These are phyloP conservation scores for Brachypterus glaber DNA, from an alignment of 2,888 invertebrate genomes.

Conservation along the genomic window DNA sequence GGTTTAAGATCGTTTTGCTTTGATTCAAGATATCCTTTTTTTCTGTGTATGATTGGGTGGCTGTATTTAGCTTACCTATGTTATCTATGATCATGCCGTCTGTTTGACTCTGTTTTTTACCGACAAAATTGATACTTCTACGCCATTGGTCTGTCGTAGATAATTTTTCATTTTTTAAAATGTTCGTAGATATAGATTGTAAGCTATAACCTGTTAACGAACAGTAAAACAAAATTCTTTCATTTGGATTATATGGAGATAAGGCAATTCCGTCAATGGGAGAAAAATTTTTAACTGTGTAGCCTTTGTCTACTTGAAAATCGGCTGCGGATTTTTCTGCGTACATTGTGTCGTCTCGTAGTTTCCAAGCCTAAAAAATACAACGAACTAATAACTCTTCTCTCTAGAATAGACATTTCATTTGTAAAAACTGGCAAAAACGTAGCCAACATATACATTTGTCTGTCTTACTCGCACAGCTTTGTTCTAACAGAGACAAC, in stretches of 20 bases:
- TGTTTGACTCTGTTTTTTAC: slow-evolving; percentile 54
- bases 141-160: slow-evolving; percentile 28
- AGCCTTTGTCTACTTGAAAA: slow-evolving; percentile 48
- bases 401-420: too few relatives aligned
- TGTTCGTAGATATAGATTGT: slow-evolving; percentile 52
- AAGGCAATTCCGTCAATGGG: slow-evolving; percentile 63
- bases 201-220: slow-evolving; percentile 35
- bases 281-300: slow-evolving; percentile 46
- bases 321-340: slow-evolving; percentile 48
- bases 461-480: too few relatives aligned
- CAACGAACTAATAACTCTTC: too few relatives aligned
- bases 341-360: slow-evolving; percentile 58
- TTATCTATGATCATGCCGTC: slow-evolving; percentile 66
- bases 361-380: slow-evolving; percentile 64
- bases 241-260: slow-evolving; percentile 41
- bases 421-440: too few relatives aligned
- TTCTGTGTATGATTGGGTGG: too few relatives aligned
- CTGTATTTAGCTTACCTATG: too few relatives aligned
- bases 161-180: slow-evolving; percentile 49
- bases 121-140: slow-evolving; percentile 22
- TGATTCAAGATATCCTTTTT: too few relatives aligned
- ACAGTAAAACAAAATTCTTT: slow-evolving; percentile 29
- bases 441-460: too few relatives aligned
- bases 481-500: too few relatives aligned
- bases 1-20: too few relatives aligned